Percentiles rank a stretch among this genome's conserved stretches.
Evolutionary conservation across 2,797 vertebrate species (phyloP).

Genomic region (Neostethus bicornis): DNA sequence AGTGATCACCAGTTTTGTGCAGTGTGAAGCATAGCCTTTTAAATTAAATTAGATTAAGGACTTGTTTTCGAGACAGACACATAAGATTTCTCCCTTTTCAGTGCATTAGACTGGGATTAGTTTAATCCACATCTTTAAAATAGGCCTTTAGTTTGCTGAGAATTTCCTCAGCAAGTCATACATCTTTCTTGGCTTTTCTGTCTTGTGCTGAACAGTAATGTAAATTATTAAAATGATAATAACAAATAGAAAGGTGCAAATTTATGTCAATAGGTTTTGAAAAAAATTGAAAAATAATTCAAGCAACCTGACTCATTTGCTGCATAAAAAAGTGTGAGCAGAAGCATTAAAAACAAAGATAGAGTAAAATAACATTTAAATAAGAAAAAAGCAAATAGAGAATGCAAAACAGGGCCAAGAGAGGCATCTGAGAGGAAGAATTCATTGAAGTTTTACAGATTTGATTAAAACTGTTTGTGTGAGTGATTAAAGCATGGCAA

Average conservation of each 20-base stretch:
- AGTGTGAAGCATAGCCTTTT: constrained; percentile 32
- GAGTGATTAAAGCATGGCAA: constrained; percentile 49
- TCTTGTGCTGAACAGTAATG: constrained; percentile 30
- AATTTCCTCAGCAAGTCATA: constrained; percentile 44
- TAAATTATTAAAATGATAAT: neutral
- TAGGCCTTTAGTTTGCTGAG: constrained; percentile 51
- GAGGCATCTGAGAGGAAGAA: constrained; percentile 25
- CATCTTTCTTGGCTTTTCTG: constrained; percentile 22
- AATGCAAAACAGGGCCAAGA: constrained; percentile 37
- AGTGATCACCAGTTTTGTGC: constrained; percentile 20
- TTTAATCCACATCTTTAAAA: constrained; percentile 69
- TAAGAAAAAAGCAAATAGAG: constrained; percentile 36
- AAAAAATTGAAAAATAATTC: constrained; percentile 19
- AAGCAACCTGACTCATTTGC: constrained; percentile 32
- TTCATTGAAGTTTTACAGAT: constrained; percentile 48
- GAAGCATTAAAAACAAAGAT: constrained; percentile 14
- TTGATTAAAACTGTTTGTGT: constrained; percentile 57
- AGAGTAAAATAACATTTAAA: constrained; percentile 18
- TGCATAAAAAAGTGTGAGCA: neutral
- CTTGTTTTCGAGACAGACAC: constrained; percentile 58
- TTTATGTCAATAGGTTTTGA: constrained; percentile 17
- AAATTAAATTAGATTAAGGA: constrained; percentile 64
- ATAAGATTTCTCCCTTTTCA: constrained; percentile 59
- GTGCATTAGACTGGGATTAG: constrained; percentile 69
- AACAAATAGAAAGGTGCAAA: constrained; percentile 27